Evolutionary conservation across 23 tunicate genomes (phyloP).

Genomic region (Ciona savignyi): DNA sequence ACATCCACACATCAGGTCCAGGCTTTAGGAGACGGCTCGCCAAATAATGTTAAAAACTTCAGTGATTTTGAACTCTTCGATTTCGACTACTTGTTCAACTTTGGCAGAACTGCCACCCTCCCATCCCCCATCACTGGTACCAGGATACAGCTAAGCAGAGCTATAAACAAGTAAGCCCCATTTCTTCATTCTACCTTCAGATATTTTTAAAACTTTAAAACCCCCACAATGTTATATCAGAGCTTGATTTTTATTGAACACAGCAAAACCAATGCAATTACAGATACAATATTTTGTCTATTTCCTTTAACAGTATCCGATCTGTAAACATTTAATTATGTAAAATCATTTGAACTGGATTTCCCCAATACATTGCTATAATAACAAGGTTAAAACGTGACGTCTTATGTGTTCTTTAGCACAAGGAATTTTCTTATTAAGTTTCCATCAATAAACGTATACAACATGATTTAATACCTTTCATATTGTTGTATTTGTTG

Average conservation of each 20-base stretch:
- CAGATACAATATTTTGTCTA: too few relatives aligned
- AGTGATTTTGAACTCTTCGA: constrained; percentile 57
- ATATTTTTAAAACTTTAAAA: too few relatives aligned
- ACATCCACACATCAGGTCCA: constrained; percentile 44
- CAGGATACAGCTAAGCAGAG: constrained; percentile 27
- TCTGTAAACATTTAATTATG: too few relatives aligned
- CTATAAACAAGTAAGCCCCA: constrained; percentile 31
- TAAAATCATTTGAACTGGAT: too few relatives aligned
- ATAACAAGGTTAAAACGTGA: too few relatives aligned
- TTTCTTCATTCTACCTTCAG: not conserved
- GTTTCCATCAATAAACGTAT: too few relatives aligned
- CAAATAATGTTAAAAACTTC: constrained; percentile 14
- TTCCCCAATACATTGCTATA: too few relatives aligned
- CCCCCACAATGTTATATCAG: not conserved
- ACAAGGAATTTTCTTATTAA: too few relatives aligned
- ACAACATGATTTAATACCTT: too few relatives aligned
- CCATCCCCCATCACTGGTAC: constrained; percentile 39
- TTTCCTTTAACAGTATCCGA: too few relatives aligned
- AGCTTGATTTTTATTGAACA: not conserved
- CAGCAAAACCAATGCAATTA: not conserved
- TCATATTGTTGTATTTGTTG: too few relatives aligned
- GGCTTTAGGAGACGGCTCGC: constrained; percentile 65
- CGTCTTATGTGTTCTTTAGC: too few relatives aligned
- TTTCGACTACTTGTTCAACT: constrained; percentile 34
- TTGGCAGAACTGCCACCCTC: constrained; percentile 32